Base-by-base conservation (phyloP, 2,113 vertebrate genomes). In the Eptesicus fuscus region DNA sequence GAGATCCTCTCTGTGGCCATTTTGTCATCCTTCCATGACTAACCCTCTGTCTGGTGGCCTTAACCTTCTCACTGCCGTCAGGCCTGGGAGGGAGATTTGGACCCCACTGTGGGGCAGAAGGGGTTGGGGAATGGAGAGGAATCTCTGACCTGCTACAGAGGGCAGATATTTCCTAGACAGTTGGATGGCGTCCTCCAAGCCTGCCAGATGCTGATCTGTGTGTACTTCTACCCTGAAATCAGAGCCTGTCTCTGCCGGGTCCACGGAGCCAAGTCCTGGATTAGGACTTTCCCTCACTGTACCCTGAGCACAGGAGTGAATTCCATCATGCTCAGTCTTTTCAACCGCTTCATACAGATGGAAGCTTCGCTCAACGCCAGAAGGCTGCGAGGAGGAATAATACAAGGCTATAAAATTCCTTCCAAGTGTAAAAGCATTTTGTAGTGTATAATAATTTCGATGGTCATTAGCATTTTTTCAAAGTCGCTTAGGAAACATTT, bases 401-500 rank as follows among this genome's bases (percentile, higher is more conserved):
- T 4, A 13, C 30, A 40, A 82, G 47, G 42, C 73, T 71, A 20
- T 94, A 88, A 92, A 83, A 76, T 51, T 71, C 93, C 63, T 86
- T 88, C 87, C 10, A 28, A 86, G 44, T 53, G 53, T 35, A 40
- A 77, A 59, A 76, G 84, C 63, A 23, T 88, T 83, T 74, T 74
- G 77, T 77, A 67, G 74, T 42, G 4, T 78, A 37, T 28, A 74
- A 83, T 92, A 74, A 95, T 91, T 91, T 91, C 79, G 42, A 13
- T 28, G 40, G 44, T 76, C 56, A 51, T 95, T 92, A 89, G 65
- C n/a, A 70, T 49, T 88, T 91, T 96, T 94, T 87, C 69, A 73
- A 71, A 92, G 93, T 88, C 5, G 25, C 74, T 91, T 88, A 85
- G 88, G 95, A 97, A 95, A 87, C 82, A 65, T 89, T 82, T 96